Evolutionary conservation across 1,140 invertebrate genomes (phyloP).

Genomic region (Myzus persicae): DNA sequence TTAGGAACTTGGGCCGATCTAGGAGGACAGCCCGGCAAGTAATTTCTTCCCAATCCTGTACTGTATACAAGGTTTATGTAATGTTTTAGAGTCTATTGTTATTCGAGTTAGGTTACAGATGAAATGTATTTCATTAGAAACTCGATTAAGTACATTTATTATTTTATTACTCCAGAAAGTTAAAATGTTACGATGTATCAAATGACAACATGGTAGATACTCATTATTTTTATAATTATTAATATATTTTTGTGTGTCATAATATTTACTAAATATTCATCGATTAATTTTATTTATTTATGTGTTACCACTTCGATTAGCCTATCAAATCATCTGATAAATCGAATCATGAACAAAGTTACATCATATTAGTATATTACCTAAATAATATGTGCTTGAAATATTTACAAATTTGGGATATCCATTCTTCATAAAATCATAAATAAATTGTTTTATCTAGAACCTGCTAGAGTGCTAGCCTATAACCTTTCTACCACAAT

Average conservation of each 20-base stretch:
- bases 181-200: neutral
- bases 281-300: neutral
- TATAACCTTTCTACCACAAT: neutral
- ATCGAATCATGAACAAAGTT: neutral
- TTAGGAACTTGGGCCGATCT: too few species aligned
- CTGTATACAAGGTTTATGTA: too few species aligned
- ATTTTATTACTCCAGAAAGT: neutral
- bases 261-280: neutral
- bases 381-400: neutral
- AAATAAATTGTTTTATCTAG: neutral
- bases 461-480: neutral
- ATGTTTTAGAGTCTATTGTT: neutral
- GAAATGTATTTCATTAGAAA: neutral
- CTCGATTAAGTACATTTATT: neutral
- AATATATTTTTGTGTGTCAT: neutral
- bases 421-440: neutral
- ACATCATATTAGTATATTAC: neutral
- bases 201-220: neutral
- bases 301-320: neutral
- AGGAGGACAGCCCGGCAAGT: too few species aligned
- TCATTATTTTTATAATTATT: neutral
- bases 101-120: neutral
- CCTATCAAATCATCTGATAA: neutral
- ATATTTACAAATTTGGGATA: neutral
- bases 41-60: too few species aligned